phyloP scores from a whole-genome alignment of 2,113 vertebrate genomes.

The Boulengeromyrus knoepffleri region DNA sequence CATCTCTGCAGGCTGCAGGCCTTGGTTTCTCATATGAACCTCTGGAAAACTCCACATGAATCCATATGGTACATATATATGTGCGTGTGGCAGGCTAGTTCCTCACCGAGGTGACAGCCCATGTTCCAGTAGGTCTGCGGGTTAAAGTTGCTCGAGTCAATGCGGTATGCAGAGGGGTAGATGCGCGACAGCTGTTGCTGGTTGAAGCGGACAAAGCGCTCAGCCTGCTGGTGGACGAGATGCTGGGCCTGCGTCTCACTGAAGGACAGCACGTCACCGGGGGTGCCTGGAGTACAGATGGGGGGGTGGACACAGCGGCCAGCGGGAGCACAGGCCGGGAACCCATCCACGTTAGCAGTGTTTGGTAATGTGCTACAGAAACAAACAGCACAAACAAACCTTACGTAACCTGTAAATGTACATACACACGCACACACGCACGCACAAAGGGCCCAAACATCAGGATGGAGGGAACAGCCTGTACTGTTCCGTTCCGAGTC shows the following conservation, averaged over 20 bases:
- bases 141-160: constrained; percentile 97
- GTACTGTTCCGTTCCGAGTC: background rate
- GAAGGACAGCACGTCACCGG: constrained; percentile 86
- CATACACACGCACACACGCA: background rate
- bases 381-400: background rate
- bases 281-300: constrained; percentile 61
- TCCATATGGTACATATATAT: background rate
- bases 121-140: constrained; percentile 92
- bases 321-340: background rate
- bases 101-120: constrained; percentile 85
- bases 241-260: constrained; percentile 90
- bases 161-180: constrained; percentile 93
- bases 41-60: background rate
- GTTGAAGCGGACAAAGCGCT: constrained; percentile 86
- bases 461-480: background rate
- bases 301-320: background rate
- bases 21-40: background rate
- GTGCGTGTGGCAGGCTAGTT: background rate
- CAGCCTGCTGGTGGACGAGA: constrained; percentile 78
- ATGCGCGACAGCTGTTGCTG: constrained; percentile 89
- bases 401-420: background rate
- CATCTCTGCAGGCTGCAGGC: background rate
- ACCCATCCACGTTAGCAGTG: background rate
- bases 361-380: background rate
- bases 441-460: background rate